Conservation (phyloP, 2,113 vertebrate species). For the Xiphophorus hellerii region DNA sequence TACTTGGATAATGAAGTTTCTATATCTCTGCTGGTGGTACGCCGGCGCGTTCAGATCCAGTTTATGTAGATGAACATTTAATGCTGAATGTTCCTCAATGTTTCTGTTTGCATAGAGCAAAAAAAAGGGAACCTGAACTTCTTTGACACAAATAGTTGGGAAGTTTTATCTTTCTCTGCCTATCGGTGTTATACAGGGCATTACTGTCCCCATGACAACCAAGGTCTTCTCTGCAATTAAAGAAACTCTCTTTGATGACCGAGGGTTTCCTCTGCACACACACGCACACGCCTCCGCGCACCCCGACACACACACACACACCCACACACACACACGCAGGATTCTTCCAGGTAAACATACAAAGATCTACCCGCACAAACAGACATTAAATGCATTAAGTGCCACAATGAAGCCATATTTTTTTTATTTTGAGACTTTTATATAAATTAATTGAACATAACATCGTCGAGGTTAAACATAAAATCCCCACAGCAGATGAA, state of each 20-base stretch:
- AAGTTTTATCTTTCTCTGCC: conserved; percentile 23
- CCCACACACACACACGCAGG: neutral
- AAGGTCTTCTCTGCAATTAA: conserved; percentile 68
- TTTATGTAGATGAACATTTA: neutral
- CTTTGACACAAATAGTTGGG: neutral
- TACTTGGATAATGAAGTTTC: too few relatives aligned
- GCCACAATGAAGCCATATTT: neutral
- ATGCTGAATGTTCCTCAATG: neutral
- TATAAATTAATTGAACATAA: neutral
- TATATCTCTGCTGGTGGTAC: too few relatives aligned
- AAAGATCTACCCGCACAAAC: neutral
- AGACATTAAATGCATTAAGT: neutral
- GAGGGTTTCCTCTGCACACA: conserved; percentile 4
- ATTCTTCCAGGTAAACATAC: neutral
- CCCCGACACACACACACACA: too few relatives aligned
- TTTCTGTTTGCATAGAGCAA: too few relatives aligned
- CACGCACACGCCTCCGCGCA: neutral
- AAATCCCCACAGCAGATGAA: neutral
- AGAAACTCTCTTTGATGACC: conserved; percentile 54
- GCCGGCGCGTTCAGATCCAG: too few relatives aligned
- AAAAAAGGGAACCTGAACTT: neutral
- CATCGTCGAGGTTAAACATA: conserved; percentile 11
- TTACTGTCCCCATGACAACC: conserved; percentile 77
- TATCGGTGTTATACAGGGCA: conserved; percentile 46
- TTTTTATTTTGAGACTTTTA: conserved; percentile 8